Evolutionary conservation across 2,888 invertebrate species (phyloP).

Genomic region (Luperina testacea): DNA sequence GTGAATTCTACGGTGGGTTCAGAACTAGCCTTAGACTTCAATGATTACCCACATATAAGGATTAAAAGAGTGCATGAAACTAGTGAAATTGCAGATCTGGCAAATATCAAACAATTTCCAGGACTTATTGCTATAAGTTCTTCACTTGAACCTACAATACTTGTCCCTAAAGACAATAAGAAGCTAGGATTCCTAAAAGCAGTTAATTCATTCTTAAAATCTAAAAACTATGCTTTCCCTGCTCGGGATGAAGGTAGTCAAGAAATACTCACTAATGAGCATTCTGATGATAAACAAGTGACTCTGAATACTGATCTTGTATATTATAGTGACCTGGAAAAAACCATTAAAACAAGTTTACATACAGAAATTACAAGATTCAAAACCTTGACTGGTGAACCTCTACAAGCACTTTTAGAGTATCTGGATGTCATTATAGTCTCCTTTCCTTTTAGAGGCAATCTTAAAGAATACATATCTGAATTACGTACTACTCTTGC

Average conservation of each 20-base stretch:
- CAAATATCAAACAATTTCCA: conserved; percentile 88
- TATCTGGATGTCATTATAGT: conserved; percentile 93
- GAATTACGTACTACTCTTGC: conserved; percentile 90
- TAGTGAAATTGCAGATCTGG: conserved; percentile 86
- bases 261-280: conserved; percentile 69
- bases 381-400: conserved; percentile 92
- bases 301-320: conserved; percentile 89
- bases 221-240: conserved; percentile 85
- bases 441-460: conserved; percentile 94
- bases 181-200: conserved; percentile 85
- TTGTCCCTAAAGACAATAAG: conserved; percentile 83
- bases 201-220: conserved; percentile 89
- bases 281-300: conserved; percentile 66
- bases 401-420: conserved; percentile 92
- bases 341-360: conserved; percentile 95
- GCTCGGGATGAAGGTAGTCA: conserved; percentile 69
- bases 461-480: conserved; percentile 92
- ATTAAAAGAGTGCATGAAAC: conserved; percentile 91
- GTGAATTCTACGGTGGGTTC: conserved; percentile 91
- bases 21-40: conserved; percentile 92
- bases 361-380: conserved; percentile 95
- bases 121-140: conserved; percentile 88
- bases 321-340: conserved; percentile 96
- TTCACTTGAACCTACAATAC: conserved; percentile 76
- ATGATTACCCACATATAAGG: conserved; percentile 88